phyloP scores from a whole-genome alignment of 1,140 invertebrate species.

The Aphelenchoides besseyi region DNA sequence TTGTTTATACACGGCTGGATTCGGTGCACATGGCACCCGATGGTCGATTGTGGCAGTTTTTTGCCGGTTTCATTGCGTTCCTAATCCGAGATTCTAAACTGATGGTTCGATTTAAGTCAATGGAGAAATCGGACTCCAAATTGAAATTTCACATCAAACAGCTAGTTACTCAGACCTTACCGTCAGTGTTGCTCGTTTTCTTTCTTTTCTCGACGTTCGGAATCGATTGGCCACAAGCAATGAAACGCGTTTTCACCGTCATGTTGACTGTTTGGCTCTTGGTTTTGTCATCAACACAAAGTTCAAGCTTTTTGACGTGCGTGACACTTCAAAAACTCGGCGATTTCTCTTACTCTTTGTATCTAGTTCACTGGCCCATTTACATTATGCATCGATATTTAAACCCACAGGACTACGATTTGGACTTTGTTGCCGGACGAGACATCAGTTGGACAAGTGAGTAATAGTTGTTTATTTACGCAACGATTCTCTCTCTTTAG shows the following conservation, averaged over 20 bases:
- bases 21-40: not conserved
- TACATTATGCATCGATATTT: constrained; percentile 8
- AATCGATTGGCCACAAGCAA: not conserved
- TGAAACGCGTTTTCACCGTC: not conserved
- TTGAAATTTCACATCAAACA: not conserved
- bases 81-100: not conserved
- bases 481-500: not conserved
- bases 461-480: not conserved
- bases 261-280: not conserved
- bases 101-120: not conserved
- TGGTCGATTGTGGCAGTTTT: not conserved
- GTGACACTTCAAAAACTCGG: not conserved
- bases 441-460: not conserved
- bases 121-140: not conserved
- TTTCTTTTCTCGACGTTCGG: not conserved
- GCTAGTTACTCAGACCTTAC: not conserved
- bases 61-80: not conserved
- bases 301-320: not conserved
- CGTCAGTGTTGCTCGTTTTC: not conserved
- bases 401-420: not conserved
- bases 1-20: not conserved
- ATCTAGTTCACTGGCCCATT: constrained; percentile 6
- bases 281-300: not conserved
- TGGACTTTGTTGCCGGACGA: not conserved
- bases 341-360: not conserved